Conservation (phyloP, 2,113 vertebrate genomes). For the Corvus moneduloides region DNA sequence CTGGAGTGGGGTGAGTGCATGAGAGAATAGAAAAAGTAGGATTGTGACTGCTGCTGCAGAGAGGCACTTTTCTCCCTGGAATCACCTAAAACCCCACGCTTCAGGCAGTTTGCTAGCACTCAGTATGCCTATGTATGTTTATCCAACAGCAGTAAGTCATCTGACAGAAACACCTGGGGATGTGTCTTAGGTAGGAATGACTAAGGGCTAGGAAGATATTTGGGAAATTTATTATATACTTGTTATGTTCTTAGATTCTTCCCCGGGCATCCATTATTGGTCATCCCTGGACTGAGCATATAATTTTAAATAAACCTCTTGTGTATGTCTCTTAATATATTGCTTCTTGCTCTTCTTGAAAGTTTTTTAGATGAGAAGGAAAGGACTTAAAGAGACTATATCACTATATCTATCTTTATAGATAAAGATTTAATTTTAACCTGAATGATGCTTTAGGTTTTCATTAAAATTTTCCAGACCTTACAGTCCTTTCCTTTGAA, state of each 20-base stretch:
- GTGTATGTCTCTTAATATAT: too few species aligned
- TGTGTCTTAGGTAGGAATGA: not conserved
- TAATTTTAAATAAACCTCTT: not conserved
- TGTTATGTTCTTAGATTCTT: not conserved
- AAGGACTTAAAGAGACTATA: not conserved
- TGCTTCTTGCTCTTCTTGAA: not conserved
- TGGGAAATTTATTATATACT: not conserved
- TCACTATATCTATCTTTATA: not conserved
- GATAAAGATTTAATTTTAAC: not conserved
- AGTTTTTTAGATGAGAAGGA: not conserved
- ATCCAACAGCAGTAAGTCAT: not conserved
- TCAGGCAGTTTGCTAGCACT: not conserved
- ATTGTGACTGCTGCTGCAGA: not conserved
- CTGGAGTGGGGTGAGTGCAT: not conserved
- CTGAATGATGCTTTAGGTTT: not conserved
- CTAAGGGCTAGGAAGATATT: not conserved
- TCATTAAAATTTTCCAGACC: not conserved
- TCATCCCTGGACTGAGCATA: not conserved
- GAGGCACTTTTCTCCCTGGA: not conserved
- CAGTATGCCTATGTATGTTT: not conserved
- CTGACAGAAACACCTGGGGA: not conserved
- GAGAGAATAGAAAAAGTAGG: not conserved
- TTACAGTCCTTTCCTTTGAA: not conserved
- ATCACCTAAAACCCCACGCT: not conserved
- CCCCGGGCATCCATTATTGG: not conserved